Evolutionary conservation across 2,888 invertebrate species (phyloP).

Genomic region (Polyploca ridens): DNA sequence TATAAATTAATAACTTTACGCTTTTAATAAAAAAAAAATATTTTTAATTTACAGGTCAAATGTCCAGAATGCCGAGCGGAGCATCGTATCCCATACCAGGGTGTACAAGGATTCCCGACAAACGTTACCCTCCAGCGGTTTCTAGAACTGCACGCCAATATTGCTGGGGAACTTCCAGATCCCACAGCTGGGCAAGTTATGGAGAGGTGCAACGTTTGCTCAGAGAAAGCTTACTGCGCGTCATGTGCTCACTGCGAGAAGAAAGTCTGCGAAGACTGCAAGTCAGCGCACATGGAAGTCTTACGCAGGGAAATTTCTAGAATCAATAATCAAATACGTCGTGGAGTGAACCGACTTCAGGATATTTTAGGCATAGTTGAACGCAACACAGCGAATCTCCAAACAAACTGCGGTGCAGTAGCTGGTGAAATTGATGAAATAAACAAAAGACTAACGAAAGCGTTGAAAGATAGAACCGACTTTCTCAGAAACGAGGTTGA

Average conservation of each 20-base stretch:
- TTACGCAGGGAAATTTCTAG: conserved; percentile 95
- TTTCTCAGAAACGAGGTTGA: conserved; percentile 95
- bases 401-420: conserved; percentile 95
- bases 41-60: conserved; percentile 88
- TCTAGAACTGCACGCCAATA: conserved; percentile 96
- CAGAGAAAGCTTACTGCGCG: conserved; percentile 94
- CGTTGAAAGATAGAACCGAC: conserved; percentile 95
- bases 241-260: conserved; percentile 98
- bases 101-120: conserved; percentile 96
- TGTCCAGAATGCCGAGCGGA: conserved; percentile 99
- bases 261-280: conserved; percentile 98
- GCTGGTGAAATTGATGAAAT: conserved; percentile 98
- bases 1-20: conserved; percentile 4
- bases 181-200: conserved; percentile 96
- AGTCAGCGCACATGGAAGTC: conserved; percentile 98
- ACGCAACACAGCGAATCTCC: conserved; percentile 94
- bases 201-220: conserved; percentile 97
- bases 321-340: conserved; percentile 94
- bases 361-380: conserved; percentile 93
- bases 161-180: conserved; percentile 95
- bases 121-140: conserved; percentile 98
- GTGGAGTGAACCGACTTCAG: conserved; percentile 94
- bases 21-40: conserved; percentile 5
- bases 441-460: conserved; percentile 93
- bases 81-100: conserved; percentile 97